These are phyloP conservation scores for Deilephila elpenor DNA, from an alignment of 2,888 invertebrate species.

Conservation along the genomic window DNA sequence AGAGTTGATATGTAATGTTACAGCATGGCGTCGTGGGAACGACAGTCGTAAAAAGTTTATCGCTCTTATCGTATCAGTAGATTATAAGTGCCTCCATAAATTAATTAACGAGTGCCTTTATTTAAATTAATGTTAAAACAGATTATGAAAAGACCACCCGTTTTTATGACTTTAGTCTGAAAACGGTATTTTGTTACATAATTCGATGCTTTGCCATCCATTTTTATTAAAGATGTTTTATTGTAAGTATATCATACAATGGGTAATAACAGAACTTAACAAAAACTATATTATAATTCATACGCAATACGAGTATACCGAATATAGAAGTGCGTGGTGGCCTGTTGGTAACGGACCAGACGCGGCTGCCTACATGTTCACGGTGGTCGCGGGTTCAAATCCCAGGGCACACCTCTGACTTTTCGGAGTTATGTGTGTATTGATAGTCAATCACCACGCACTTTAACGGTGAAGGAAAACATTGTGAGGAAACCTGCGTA, in stretches of 20 bases:
- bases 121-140: background rate
- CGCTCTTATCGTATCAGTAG: background rate
- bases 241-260: no score
- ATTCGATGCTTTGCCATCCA: background rate
- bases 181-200: no score
- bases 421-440: no score
- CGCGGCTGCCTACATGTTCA: no score
- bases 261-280: background rate
- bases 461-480: no score
- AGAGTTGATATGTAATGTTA: background rate
- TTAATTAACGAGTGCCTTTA: constrained; percentile 5
- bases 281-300: background rate
- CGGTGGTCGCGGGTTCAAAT: no score
- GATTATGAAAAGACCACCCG: background rate
- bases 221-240: background rate
- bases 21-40: background rate
- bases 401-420: no score
- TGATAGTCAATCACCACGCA: no score
- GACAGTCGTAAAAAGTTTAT: constrained; percentile 12
- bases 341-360: no score
- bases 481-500: no score
- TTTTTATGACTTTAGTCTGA: background rate
- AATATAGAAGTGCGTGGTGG: no score
- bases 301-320: no score
- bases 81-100: background rate